Base-by-base conservation (phyloP, 2,888 invertebrate genomes). In the Mimumesa dahlbomi region DNA sequence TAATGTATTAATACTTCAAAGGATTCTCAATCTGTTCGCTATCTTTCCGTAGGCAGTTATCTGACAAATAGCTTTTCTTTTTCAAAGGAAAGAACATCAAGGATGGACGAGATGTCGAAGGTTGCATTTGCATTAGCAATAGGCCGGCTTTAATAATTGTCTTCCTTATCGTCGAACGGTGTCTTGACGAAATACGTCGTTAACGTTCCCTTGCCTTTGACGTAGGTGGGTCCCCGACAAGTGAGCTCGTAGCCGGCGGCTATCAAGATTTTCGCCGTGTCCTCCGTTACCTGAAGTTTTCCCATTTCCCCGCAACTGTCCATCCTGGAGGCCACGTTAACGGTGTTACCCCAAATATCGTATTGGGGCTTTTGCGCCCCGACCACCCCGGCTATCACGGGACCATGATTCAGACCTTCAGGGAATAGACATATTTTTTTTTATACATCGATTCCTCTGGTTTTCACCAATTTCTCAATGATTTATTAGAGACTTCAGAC, bases 271-370 rank as follows among this genome's bases (percentile, higher is more conserved):
- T 95, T 93, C 0, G 95, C 96, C 6, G 96, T 95, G 77, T 93
- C 93, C 83, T 95, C 95, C 1, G 96, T 95, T 5, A 96, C 95
- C 89, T 97, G 97, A 73, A 97, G 93, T 63, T 93, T 91, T 16
- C 96, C 96, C 93, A 97, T 94, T 71, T 95, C 92, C 0, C 98
- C 98, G 70, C 97, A 97, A 72, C 97, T 97, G 90, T 98, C 98
- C 98, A 99, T 99, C 49, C 98, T 91, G 3, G 97, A 97, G 0
- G 98, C 98, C 9, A 98, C 97, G 88, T 98, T 98, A 13, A 99
- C 99, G 0, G 98, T 98, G 90, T 99, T 98, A 11, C 98, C 98
- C 98, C 98, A 99, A 82, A 99, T 98, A 88, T 99, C 98, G 90
- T 98, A 98, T 90, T 98, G 98, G 0, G 98, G 98, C 87, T 98